Evolutionary conservation across 1,140 invertebrate genomes (phyloP).

Genomic region (Drosophila hydei): DNA sequence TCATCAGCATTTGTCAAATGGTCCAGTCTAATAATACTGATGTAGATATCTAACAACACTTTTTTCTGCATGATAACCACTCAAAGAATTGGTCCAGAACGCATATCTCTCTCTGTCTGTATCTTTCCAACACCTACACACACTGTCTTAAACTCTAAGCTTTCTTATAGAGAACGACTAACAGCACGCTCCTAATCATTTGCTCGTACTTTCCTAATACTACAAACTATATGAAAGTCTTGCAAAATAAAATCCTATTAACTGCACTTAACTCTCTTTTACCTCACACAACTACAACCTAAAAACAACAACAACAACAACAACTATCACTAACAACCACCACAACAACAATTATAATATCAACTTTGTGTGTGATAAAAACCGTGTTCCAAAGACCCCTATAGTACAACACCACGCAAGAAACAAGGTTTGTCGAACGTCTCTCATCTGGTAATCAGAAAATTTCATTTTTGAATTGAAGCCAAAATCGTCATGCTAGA

Average conservation of each 20-base stretch:
- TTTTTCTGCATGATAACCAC: constrained; percentile 36
- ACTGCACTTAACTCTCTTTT: constrained; percentile 75
- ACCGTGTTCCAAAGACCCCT: constrained; percentile 75
- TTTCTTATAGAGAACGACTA: constrained; percentile 28
- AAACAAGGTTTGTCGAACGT: constrained; percentile 77
- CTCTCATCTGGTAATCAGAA: constrained; percentile 47
- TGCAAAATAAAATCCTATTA: constrained; percentile 67
- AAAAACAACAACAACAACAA: constrained; percentile 50
- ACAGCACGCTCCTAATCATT: constrained; percentile 38
- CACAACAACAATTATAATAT: constrained; percentile 26
- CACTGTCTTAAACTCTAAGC: constrained; percentile 29
- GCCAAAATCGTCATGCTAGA: too few species aligned
- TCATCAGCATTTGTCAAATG: constrained; percentile 49
- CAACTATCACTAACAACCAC: constrained; percentile 53
- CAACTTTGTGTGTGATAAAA: constrained; percentile 47
- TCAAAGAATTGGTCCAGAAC: constrained; percentile 41
- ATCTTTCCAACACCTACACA: constrained; percentile 16
- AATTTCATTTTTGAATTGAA: constrained; percentile 27
- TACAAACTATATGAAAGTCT: constrained; percentile 51
- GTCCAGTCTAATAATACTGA: constrained; percentile 17
- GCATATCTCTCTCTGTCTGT: constrained; percentile 13
- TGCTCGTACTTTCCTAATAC: constrained; percentile 51
- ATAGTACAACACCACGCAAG: constrained; percentile 82
- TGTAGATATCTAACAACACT: constrained; percentile 16
- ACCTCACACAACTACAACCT: constrained; percentile 61